Evolutionary conservation across 2,888 invertebrate species (phyloP), one percentile per base, ranked within the genome.

Genomic region (Parochlus steinenii): DNA sequence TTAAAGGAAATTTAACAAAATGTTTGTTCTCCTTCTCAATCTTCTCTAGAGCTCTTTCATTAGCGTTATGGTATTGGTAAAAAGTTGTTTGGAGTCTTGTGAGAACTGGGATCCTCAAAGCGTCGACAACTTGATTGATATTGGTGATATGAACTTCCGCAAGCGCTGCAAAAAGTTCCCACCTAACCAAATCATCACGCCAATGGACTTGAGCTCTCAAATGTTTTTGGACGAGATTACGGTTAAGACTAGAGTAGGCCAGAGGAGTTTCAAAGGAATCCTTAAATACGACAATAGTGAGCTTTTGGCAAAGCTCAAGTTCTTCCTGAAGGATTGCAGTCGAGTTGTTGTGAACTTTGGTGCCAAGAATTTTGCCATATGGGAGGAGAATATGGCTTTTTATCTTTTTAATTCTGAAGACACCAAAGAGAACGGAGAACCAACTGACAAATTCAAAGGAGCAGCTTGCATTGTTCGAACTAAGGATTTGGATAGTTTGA

Each of bases 181-280:
- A 14, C 25, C 5, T 40, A 40, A 11, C 34, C 42, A 28, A 31
- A 20, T 16, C 6, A 25, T 46, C 11, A 43, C 37, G 7, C 42
- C 43, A 11, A 33, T 44, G 22, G 44, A 45, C 18, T 42, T 46
- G 1, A 42, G 41, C 32, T 42, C 43, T 3, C 43, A 39, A 17
- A 43, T 48, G 28, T 39, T 42, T 25, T 31, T 45, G 10, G 41
- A 38, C 26, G 16, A n/a, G 1, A 33, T 37, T 24, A 41, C 42
- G 31, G 38, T 44, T 3, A 41, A 42, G 6, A 40, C 46, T 4
- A 34, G 43, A 6, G 40, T 46, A 3, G 35, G 40, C 20, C 15
- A 38, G 14, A 18, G 39, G 32, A 31, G 23, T 28, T 11, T 36
- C 6, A 27, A 14, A 1, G 39, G 34, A 35, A 31, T 31, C 6